phyloP scores from a whole-genome alignment of 2,888 invertebrate genomes.

The Hypsopygia costalis region DNA sequence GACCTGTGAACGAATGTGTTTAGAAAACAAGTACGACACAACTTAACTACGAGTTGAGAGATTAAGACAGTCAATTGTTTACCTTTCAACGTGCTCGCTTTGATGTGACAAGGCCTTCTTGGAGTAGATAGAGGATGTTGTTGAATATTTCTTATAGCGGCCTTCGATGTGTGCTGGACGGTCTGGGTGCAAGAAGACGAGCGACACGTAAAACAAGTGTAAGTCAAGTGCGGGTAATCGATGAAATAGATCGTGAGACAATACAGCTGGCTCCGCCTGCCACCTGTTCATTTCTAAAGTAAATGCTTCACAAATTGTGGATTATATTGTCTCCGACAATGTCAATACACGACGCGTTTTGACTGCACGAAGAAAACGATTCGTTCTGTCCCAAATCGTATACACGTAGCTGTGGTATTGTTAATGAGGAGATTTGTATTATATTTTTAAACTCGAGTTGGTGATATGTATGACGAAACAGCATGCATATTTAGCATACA shows the following conservation, averaged over 20 bases:
- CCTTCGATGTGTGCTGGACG: slow-evolving; percentile 74
- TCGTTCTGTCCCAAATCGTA: not conserved
- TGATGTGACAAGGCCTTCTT: slow-evolving; percentile 72
- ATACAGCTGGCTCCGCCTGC: slow-evolving; percentile 27
- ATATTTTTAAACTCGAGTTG: too few species aligned
- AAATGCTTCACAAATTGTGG: slow-evolving; percentile 1
- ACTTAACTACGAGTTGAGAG: not conserved
- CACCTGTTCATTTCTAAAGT: slow-evolving; percentile 25
- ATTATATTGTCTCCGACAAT: slow-evolving; percentile 2
- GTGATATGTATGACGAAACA: not conserved
- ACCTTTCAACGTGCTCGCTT: slow-evolving; percentile 75
- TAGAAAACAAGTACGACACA: not conserved
- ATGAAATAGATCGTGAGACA: slow-evolving; percentile 45
- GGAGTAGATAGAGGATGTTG: slow-evolving; percentile 72
- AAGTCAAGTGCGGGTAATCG: slow-evolving; percentile 35
- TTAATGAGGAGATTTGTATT: too few species aligned
- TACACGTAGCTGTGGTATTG: not conserved
- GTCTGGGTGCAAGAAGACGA: slow-evolving; percentile 49
- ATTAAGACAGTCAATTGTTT: slow-evolving; percentile 13
- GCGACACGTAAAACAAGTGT: slow-evolving; percentile 31
- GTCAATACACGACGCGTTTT: slow-evolving; percentile 5
- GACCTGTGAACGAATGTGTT: slow-evolving; percentile 76
- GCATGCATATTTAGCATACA: too few species aligned
- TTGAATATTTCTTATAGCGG: slow-evolving; percentile 75
- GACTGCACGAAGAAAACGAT: not conserved